Percentiles rank a stretch among this genome's conserved stretches.
Conservation (phyloP, 2,888 invertebrate genomes). For the Chloroclystis v-ata region DNA sequence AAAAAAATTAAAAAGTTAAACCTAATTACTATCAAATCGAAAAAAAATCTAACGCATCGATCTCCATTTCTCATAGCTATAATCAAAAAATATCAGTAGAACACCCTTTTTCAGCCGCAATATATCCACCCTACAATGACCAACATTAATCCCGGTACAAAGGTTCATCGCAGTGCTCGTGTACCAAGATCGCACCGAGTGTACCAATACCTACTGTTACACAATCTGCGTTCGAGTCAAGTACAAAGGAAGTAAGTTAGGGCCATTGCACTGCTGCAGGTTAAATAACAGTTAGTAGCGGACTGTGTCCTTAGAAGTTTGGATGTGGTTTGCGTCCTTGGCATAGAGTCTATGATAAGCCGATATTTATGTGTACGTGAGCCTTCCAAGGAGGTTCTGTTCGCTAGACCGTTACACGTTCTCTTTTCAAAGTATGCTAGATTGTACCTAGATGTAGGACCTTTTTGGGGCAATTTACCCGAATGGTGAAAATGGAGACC, state of each 20-base stretch:
- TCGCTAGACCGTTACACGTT: too few relatives aligned
- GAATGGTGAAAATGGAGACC: too few relatives aligned
- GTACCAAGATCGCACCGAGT: slow-evolving; percentile 21
- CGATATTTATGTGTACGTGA: too few relatives aligned
- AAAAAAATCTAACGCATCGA: too few relatives aligned
- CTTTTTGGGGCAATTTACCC: too few relatives aligned
- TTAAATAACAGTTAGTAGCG: neutral
- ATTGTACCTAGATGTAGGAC: too few relatives aligned
- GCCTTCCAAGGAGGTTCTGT: too few relatives aligned
- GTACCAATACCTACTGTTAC: slow-evolving; percentile 10
- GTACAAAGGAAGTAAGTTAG: slow-evolving; percentile 18
- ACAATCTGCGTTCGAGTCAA: slow-evolving; percentile 4
- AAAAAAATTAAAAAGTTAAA: too few relatives aligned
- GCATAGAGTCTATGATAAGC: neutral
- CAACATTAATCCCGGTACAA: slow-evolving; percentile 14
- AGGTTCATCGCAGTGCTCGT: slow-evolving; percentile 14
- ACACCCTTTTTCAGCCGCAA: neutral
- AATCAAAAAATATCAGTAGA: too few relatives aligned
- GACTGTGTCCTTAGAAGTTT: neutral
- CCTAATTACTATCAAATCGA: too few relatives aligned
- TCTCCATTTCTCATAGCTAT: too few relatives aligned
- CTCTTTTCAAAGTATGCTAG: too few relatives aligned
- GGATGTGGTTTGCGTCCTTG: neutral
- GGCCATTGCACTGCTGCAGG: slow-evolving; percentile 13
- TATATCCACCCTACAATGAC: slow-evolving; percentile 15